Conservation (phyloP, 2,888 invertebrate genomes). For the Heliconius aoede region DNA sequence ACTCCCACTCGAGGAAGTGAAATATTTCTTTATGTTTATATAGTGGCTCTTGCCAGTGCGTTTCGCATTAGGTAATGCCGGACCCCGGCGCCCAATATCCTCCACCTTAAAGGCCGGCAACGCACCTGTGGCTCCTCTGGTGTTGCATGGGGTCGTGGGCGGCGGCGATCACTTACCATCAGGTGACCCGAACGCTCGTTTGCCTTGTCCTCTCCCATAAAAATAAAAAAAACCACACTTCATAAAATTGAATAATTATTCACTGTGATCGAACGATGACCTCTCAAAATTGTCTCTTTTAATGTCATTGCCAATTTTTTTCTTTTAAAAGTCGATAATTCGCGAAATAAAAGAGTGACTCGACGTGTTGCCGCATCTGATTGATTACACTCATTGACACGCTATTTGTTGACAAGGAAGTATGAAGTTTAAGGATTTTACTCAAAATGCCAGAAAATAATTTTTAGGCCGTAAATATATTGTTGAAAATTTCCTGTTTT, state of each 20-base stretch:
- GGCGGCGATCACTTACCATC: too few species aligned
- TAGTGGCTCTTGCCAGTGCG: too few species aligned
- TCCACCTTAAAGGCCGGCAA: too few species aligned
- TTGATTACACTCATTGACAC: conserved; percentile 17
- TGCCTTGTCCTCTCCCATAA: too few species aligned
- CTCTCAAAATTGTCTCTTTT: conserved; percentile 1
- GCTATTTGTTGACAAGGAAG: conserved; percentile 18
- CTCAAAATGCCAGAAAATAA: not conserved
- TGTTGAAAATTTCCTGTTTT: not conserved
- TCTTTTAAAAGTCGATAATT: conserved; percentile 18
- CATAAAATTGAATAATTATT: not conserved
- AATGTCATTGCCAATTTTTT: conserved; percentile 19
- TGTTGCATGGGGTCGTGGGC: too few species aligned
- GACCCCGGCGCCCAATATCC: too few species aligned
- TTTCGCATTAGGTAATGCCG: too few species aligned
- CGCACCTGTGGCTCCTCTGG: too few species aligned
- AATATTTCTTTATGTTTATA: too few species aligned
- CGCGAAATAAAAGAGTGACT: not conserved
- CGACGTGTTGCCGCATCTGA: conserved; percentile 12
- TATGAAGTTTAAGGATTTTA: conserved; percentile 14
- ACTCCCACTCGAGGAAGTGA: too few species aligned
- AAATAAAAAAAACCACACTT: too few species aligned
- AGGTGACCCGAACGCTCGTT: too few species aligned
- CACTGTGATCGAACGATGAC: conserved; percentile 12
- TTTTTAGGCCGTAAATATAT: conserved; percentile 2